These are phyloP conservation scores for Nomia melanderi DNA, from an alignment of 1,140 invertebrate species.

Conservation along the genomic window DNA sequence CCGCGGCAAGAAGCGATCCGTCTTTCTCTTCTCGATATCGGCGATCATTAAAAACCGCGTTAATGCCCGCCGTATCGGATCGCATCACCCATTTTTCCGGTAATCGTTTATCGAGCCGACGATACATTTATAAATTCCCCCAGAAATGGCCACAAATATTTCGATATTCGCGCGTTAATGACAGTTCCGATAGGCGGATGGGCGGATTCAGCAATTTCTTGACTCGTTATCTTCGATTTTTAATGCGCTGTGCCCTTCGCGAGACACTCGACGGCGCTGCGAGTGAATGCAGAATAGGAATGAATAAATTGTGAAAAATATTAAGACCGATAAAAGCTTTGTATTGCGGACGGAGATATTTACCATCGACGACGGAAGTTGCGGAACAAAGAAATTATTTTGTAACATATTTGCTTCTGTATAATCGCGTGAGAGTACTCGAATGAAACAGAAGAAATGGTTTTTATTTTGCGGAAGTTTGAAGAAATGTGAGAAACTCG, in stretches of 20 bases:
- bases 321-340: neutral
- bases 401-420: too few relatives aligned
- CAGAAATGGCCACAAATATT: conserved; percentile 26
- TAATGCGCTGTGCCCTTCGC: conserved; percentile 76
- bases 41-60: conserved; percentile 55
- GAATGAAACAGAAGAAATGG: too few relatives aligned
- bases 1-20: conserved; percentile 54
- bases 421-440: too few relatives aligned
- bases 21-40: conserved; percentile 54
- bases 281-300: too few relatives aligned
- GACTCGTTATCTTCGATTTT: conserved; percentile 78
- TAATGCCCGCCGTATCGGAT: conserved; percentile 52
- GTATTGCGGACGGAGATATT: neutral
- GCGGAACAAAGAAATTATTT: too few relatives aligned
- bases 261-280: conserved; percentile 66
- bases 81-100: conserved; percentile 31
- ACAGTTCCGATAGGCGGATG: neutral
- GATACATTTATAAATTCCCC: conserved; percentile 34
- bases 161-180: conserved; percentile 13
- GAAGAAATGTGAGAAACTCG: too few relatives aligned
- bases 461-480: too few relatives aligned
- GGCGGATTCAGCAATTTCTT: conserved; percentile 43
- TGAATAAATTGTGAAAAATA: conserved; percentile 5
- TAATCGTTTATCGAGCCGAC: conserved; percentile 31
- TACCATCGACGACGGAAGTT: neutral